Percentiles rank a stretch among this genome's conserved stretches.
phyloP scores from a whole-genome alignment of 1,140 invertebrate genomes.

The Tetraneura akinire region DNA sequence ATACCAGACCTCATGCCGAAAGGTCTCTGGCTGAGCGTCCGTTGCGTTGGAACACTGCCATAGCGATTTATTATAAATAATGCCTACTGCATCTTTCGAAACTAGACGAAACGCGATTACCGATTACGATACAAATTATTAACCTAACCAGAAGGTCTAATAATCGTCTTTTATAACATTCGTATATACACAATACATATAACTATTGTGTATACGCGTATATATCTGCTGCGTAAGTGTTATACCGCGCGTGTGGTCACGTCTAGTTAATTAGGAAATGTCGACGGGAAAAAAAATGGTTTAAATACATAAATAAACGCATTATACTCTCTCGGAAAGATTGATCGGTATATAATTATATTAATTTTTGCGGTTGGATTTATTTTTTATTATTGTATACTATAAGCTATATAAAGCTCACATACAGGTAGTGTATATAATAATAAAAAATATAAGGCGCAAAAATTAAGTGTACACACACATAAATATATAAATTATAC shows the following conservation, averaged over 20 bases:
- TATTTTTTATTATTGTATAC: no score
- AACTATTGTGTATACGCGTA: no score
- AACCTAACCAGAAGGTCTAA: not conserved
- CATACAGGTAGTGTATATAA: not conserved
- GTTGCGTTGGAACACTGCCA: slow-evolving; percentile 34
- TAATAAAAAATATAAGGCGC: no score
- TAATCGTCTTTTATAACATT: no score
- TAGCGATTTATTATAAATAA: not conserved
- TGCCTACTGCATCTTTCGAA: slow-evolving; percentile 61
- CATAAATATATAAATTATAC: no score
- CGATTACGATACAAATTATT: not conserved
- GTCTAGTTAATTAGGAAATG: not conserved
- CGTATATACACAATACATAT: no score
- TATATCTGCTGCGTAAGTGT: no score
- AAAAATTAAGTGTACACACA: no score
- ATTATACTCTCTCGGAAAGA: not conserved
- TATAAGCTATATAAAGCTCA: not conserved
- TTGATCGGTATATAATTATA: not conserved
- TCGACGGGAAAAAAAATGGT: not conserved
- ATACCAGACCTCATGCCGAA: slow-evolving; percentile 22
- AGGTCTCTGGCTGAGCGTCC: slow-evolving; percentile 23
- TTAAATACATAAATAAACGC: no score
- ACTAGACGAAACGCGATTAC: not conserved
- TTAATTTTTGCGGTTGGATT: no score
- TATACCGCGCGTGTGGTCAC: no score